A percentile compares a stretch with the other conserved stretches of the same genome.
phyloP scores from a whole-genome alignment of 2,888 invertebrate species.

The Phengaris arion region DNA sequence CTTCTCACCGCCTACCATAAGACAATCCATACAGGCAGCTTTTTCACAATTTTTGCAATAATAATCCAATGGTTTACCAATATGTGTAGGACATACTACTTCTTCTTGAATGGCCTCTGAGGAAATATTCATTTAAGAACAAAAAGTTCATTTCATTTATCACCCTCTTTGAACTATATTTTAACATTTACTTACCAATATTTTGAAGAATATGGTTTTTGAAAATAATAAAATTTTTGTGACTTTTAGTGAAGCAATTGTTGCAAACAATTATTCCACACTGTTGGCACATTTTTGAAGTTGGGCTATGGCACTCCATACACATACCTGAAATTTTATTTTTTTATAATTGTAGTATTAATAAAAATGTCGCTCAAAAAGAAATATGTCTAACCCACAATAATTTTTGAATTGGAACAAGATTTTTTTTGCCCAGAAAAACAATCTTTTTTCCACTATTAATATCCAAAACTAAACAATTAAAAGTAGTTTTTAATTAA shows the following conservation, averaged over 20 bases:
- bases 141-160: neutral
- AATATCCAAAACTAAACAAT: too few relatives aligned
- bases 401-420: too few relatives aligned
- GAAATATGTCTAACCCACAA: too few relatives aligned
- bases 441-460: too few relatives aligned
- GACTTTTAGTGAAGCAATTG: constrained; percentile 64
- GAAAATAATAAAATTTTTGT: constrained; percentile 68
- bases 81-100: constrained; percentile 56
- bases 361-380: too few relatives aligned
- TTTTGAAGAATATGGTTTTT: constrained; percentile 61
- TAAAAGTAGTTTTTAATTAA: too few relatives aligned
- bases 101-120: constrained; percentile 45
- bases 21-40: constrained; percentile 66
- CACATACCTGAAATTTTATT: constrained; percentile 53
- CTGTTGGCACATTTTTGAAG: constrained; percentile 65
- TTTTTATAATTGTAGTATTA: constrained; percentile 12
- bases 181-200: constrained; percentile 43
- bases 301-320: constrained; percentile 55
- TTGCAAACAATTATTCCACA: constrained; percentile 63
- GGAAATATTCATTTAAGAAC: constrained; percentile 15
- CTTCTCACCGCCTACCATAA: constrained; percentile 66
- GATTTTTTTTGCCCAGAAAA: too few relatives aligned
- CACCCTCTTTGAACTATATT: neutral
- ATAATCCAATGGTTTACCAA: constrained; percentile 59
- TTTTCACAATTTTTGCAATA: constrained; percentile 66